These are phyloP conservation scores for Molanna angustata DNA, from an alignment of 2,888 invertebrate genomes.

Conservation along the genomic window DNA sequence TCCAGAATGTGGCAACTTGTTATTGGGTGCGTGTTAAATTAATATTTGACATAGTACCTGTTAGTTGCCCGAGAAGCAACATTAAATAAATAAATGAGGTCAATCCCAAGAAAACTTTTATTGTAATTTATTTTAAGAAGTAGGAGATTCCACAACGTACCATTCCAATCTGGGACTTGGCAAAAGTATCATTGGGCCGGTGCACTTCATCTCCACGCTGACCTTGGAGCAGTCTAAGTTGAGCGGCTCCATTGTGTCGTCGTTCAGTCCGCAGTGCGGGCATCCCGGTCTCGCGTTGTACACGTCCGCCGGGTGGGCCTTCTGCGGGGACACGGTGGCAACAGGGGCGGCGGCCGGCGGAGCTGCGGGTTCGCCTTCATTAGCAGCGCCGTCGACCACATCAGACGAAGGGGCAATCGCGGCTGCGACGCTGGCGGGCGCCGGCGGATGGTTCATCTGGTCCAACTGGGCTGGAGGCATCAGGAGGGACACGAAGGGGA, in stretches of 20 bases:
- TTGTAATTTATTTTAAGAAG: no score
- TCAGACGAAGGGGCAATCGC: not conserved
- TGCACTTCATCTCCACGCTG: slow-evolving; percentile 42
- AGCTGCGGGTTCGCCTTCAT: slow-evolving; percentile 34
- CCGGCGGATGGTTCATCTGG: not conserved
- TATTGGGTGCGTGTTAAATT: no score
- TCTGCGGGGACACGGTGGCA: slow-evolving; percentile 32
- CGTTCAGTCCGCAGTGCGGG: slow-evolving; percentile 49
- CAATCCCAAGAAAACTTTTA: no score
- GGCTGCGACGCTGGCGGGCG: not conserved
- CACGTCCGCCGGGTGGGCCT: slow-evolving; percentile 9
- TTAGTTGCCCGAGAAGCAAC: no score
- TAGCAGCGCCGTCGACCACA: not conserved
- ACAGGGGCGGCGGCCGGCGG: slow-evolving; percentile 32
- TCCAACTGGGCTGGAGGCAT: slow-evolving; percentile 16
- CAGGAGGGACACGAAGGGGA: slow-evolving; percentile 38
- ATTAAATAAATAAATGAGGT: no score
- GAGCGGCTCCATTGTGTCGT: slow-evolving; percentile 44
- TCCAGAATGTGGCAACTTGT: no score
- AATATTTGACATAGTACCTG: no score
- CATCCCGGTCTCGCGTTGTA: slow-evolving; percentile 40
- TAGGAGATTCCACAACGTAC: no score
- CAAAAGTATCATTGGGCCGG: slow-evolving; percentile 44
- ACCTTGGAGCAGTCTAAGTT: slow-evolving; percentile 42
- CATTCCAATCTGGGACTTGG: slow-evolving; percentile 50